These are phyloP conservation scores for cat (Felis catus) DNA, from an alignment of 2,113 vertebrate species.

Conservation along the genomic window DNA sequence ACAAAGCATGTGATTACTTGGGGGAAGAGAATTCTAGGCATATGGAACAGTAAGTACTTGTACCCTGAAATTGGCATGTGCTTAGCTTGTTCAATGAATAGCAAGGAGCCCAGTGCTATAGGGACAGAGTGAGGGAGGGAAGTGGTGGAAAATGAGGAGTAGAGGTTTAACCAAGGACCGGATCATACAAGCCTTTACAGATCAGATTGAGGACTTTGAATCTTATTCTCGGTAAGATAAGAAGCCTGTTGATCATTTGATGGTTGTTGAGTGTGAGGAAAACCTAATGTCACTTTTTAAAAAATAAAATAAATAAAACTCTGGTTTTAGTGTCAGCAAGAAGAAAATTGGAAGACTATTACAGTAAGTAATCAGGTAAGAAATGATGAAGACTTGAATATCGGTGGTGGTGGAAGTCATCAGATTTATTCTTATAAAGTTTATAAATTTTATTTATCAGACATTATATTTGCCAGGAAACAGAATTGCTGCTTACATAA, in stretches of 20 bases:
- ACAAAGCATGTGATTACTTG: background rate
- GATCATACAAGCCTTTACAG: background rate
- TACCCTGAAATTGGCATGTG: background rate
- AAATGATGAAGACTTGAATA: background rate
- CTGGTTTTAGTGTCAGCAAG: background rate
- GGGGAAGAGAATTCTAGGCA: background rate
- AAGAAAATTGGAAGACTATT: background rate
- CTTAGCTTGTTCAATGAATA: background rate
- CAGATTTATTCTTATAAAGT: slow-evolving; percentile 14
- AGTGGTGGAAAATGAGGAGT: background rate
- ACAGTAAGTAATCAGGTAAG: background rate
- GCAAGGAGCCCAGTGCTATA: background rate
- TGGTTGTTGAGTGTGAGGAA: background rate
- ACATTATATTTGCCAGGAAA: slow-evolving; percentile 7
- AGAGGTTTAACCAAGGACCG: background rate
- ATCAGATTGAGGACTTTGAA: background rate
- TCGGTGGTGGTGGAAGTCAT: background rate
- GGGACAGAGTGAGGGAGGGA: background rate
- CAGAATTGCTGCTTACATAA: slow-evolving; percentile 25
- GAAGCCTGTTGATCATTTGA: background rate
- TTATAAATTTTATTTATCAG: slow-evolving; percentile 19
- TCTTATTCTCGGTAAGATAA: background rate
- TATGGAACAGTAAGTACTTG: background rate
- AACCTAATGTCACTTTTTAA: background rate
- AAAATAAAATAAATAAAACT: background rate